These are phyloP conservation scores for Drosophila neotestacea DNA, from an alignment of 2,888 invertebrate genomes.

Conservation along the genomic window DNA sequence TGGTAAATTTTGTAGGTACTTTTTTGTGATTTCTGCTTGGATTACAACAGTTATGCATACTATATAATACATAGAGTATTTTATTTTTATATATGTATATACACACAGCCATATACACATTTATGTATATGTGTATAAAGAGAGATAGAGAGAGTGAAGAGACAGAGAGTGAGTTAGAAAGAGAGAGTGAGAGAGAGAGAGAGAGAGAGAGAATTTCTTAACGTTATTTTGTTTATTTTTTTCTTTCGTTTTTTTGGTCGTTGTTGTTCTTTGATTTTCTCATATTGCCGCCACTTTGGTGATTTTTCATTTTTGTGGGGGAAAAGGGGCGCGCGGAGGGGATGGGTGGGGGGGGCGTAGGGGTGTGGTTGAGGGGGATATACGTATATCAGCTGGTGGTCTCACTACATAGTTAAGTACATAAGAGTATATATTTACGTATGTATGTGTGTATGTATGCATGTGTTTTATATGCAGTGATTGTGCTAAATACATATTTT, in stretches of 20 bases:
- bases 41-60: conserved; percentile 61
- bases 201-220: conserved; percentile 8
- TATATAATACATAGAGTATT: conserved; percentile 19
- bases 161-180: conserved; percentile 7
- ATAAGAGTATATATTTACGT: background rate
- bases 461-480: background rate
- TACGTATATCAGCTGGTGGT: conserved; percentile 4
- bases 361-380: no score
- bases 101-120: conserved; percentile 25
- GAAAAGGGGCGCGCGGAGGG: background rate
- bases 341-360: background rate
- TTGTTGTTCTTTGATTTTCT: conserved; percentile 1
- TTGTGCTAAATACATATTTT: background rate
- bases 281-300: conserved; percentile 34
- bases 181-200: conserved; percentile 9
- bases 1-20: conserved; percentile 9
- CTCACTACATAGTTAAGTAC: conserved; percentile 22
- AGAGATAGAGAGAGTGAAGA: conserved; percentile 15
- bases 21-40: conserved; percentile 4
- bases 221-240: background rate
- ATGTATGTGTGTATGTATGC: conserved; percentile 5
- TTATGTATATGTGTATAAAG: conserved; percentile 21
- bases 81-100: conserved; percentile 13
- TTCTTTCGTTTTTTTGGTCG: conserved; percentile 5
- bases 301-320: background rate